phyloP scores from a whole-genome alignment of 1,140 invertebrate genomes.

The Dreissena polymorpha region DNA sequence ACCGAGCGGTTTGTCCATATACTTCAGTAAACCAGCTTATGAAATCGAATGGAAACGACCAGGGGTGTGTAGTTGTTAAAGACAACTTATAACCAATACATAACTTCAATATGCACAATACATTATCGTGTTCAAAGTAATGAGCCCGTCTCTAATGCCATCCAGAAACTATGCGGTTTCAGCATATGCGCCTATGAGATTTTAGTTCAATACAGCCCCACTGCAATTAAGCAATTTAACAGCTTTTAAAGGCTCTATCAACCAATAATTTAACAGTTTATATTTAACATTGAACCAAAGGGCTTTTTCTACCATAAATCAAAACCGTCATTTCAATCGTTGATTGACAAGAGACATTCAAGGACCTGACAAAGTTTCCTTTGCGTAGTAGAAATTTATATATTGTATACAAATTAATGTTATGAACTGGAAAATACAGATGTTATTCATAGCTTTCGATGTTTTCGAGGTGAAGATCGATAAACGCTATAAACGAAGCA shows the following conservation, averaged over 20 bases:
- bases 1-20: constrained; percentile 79
- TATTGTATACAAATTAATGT: too few relatives aligned
- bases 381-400: too few relatives aligned
- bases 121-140: neutral
- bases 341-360: too few relatives aligned
- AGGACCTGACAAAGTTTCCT: too few relatives aligned
- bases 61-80: constrained; percentile 68
- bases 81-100: neutral
- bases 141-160: neutral
- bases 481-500: too few relatives aligned
- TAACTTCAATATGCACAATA: neutral
- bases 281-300: too few relatives aligned
- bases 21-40: constrained; percentile 70
- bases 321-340: too few relatives aligned
- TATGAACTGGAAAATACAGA: too few relatives aligned
- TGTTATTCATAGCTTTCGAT: too few relatives aligned
- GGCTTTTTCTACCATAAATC: too few relatives aligned
- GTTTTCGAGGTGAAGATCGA: too few relatives aligned
- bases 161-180: neutral
- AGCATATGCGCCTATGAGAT: neutral
- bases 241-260: neutral
- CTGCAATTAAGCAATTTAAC: neutral
- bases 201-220: neutral
- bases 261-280: too few relatives aligned
- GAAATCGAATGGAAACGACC: constrained; percentile 80